Evolutionary conservation across 1,140 invertebrate genomes (phyloP), one percentile per base, ranked within the genome.

Genomic region (Calliopsis andreniformis): DNA sequence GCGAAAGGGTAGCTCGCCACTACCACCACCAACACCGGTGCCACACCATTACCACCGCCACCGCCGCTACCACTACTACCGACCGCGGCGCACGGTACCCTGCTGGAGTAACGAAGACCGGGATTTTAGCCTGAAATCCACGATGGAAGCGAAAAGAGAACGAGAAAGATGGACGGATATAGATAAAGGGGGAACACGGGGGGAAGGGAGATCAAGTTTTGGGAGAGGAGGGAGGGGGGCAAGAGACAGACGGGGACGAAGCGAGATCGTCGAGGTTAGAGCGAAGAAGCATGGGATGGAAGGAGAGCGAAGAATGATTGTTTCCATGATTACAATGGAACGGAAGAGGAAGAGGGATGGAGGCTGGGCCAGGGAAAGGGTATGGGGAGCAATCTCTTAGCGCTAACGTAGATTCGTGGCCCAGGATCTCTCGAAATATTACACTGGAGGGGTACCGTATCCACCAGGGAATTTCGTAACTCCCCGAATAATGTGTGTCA

Each of bases 301-400:
- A 76, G 66, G 84, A 87, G 83, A 89, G 86, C 78, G 85, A 89
- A 88, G 89, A 90, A 89, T 91, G 90, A 91, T 91, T 91, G 90
- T 91, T 91, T 91, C 89, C 89, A 91, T 91, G 89, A 91, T 91
- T 91, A 91, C 89, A 90, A 87, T 89, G 88, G 89, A 89, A 87
- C 78, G 86, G 83, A 84, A 86, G 84, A 85, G 85, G 83, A 84
- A 86, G 82, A 86, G 82, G 85, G 78, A 80, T 51, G 70, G 79
- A 69, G 77, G 75, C 39, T 59, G 70, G 51, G 42, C 28, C 55
- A 58, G 66, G 71, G 72, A 80, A 76, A 78, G 76, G 82, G 85
- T 85, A 75, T 83, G 88, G 77, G 86, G 85, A 90, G 88, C 89
- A 91, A 91, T 91, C 89, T 91, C 88, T 91, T 90, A 91, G 87